Conservation (phyloP, 1,140 invertebrate genomes). For the Chironomus striatipennis region DNA sequence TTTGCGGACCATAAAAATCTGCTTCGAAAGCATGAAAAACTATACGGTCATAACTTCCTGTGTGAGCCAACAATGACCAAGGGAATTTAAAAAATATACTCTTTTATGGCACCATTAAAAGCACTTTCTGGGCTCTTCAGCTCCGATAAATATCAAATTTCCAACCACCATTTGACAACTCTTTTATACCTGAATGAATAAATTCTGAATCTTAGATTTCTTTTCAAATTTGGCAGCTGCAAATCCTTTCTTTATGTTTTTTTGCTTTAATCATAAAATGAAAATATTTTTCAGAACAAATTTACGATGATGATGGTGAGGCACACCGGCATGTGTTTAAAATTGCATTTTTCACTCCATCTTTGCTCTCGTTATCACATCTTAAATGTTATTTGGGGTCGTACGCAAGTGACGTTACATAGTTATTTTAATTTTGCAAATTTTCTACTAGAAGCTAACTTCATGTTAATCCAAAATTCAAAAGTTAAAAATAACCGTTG, state of each 20-base stretch:
- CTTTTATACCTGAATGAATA: conserved; percentile 4
- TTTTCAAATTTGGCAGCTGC: not conserved
- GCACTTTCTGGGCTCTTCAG: not conserved
- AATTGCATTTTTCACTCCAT: not conserved
- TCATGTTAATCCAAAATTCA: too few relatives aligned
- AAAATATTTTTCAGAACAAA: not conserved
- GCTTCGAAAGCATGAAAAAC: not conserved
- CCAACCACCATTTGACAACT: not conserved
- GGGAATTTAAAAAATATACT: not conserved
- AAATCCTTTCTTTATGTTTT: too few relatives aligned
- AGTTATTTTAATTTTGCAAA: too few relatives aligned
- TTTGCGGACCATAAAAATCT: not conserved
- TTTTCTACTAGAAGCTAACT: too few relatives aligned
- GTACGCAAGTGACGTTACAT: too few relatives aligned
- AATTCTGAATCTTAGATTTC: not conserved
- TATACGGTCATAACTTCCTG: conserved; percentile 6
- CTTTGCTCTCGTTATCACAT: too few relatives aligned
- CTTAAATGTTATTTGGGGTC: too few relatives aligned
- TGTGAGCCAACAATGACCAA: not conserved
- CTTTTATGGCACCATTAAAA: not conserved
- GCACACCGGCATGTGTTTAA: not conserved
- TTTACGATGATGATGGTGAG: not conserved
- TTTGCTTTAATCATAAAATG: not conserved
- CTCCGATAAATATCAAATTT: not conserved
- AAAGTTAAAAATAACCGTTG: too few relatives aligned